A percentile compares a stretch with the other conserved stretches of the same genome.
phyloP scores from a whole-genome alignment of 2,888 invertebrate genomes.

The Cheilosia grossa region DNA sequence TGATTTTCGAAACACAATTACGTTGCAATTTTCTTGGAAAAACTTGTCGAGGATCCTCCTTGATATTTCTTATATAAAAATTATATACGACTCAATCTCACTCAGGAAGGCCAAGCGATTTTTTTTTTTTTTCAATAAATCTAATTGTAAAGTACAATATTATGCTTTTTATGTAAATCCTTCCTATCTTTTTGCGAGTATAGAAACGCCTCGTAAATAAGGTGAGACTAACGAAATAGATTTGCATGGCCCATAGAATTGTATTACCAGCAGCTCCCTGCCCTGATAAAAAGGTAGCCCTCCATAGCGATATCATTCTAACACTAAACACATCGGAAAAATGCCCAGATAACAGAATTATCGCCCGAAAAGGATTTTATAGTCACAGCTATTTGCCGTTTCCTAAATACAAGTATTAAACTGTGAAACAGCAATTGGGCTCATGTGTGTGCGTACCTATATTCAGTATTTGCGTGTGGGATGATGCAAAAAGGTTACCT shows the following conservation, averaged over 20 bases:
- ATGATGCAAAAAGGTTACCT: constrained; percentile 71
- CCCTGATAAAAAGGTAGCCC: constrained; percentile 54
- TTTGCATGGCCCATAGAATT: constrained; percentile 21
- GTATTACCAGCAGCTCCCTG: constrained; percentile 40
- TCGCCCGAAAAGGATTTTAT: constrained; percentile 69
- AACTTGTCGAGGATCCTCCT: constrained; percentile 5
- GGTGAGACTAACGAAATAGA: constrained; percentile 49
- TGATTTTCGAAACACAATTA: constrained; percentile 35
- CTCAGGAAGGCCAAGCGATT: not conserved
- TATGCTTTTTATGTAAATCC: constrained; percentile 20
- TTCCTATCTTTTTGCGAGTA: not conserved
- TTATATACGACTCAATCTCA: not conserved
- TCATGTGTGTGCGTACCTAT: constrained; percentile 18
- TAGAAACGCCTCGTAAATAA: constrained; percentile 32
- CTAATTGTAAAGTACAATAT: constrained; percentile 31
- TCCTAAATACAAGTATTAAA: constrained; percentile 54
- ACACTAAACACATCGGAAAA: constrained; percentile 67
- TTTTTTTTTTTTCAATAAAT: constrained; percentile 7
- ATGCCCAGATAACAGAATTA: constrained; percentile 70
- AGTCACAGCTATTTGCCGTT: constrained; percentile 59
- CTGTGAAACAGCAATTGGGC: constrained; percentile 43
- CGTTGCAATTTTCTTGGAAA: constrained; percentile 27
- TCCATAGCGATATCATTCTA: constrained; percentile 46
- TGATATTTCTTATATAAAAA: constrained; percentile 1
- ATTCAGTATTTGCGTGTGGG: not conserved